Evolutionary conservation across 2,888 invertebrate genomes (phyloP).

Genomic region (Strigamia crassipes): DNA sequence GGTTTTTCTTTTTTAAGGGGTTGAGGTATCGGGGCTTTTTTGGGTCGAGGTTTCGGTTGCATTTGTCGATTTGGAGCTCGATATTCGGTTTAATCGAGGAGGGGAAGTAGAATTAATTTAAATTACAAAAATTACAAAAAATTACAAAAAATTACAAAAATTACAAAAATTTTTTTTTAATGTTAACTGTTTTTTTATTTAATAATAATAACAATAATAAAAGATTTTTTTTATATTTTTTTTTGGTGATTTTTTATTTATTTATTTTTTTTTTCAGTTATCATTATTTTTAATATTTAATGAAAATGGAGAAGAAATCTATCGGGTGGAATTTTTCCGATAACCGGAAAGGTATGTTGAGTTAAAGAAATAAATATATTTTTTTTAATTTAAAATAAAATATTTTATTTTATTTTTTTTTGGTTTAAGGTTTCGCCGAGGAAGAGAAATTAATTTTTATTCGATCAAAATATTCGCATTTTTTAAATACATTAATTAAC

Average conservation of each 20-base stretch:
- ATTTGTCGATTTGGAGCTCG: background rate
- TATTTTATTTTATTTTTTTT: background rate
- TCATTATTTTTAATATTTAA: background rate
- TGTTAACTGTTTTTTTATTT: too few relatives aligned
- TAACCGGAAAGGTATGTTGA: background rate
- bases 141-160: too few relatives aligned
- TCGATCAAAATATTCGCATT: background rate
- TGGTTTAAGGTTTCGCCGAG: background rate
- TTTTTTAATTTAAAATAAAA: background rate
- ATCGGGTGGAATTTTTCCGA: constrained; percentile 5
- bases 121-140: too few relatives aligned
- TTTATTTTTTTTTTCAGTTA: background rate
- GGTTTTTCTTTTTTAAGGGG: background rate
- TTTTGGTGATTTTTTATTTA: background rate
- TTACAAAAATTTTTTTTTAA: too few relatives aligned
- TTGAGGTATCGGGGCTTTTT: background rate
- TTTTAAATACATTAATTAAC: background rate
- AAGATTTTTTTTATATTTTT: background rate
- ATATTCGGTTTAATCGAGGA: too few relatives aligned
- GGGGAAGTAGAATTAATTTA: too few relatives aligned
- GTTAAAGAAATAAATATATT: background rate
- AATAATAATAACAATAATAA: too few relatives aligned
- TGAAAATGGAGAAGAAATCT: background rate
- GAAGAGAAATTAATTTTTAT: constrained; percentile 16
- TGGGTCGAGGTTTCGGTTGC: background rate